phyloP scores from a whole-genome alignment of 2,888 invertebrate genomes.

The Ptychoptera contaminata region DNA sequence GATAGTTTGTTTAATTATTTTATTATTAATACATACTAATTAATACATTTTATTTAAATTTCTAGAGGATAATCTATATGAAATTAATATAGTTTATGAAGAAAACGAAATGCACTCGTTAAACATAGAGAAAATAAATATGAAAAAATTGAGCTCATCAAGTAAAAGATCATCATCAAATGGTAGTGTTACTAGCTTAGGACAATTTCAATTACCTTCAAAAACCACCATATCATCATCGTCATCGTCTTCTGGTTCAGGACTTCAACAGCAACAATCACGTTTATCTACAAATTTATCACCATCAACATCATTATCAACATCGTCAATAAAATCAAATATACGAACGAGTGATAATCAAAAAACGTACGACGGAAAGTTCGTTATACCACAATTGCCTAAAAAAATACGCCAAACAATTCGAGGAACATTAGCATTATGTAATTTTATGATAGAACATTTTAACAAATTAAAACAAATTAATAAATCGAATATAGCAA shows the following conservation, averaged over 20 bases:
- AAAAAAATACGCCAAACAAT: slow-evolving; percentile 11
- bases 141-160: slow-evolving; percentile 7
- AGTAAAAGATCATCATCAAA: slow-evolving; percentile 10
- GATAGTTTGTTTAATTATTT: neutral
- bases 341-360: slow-evolving; percentile 3
- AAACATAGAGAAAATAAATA: slow-evolving; percentile 11
- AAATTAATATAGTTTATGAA: slow-evolving; percentile 12
- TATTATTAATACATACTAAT: no score
- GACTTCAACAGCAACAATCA: slow-evolving; percentile 2
- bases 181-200: slow-evolving; percentile 12
- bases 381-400: slow-evolving; percentile 2
- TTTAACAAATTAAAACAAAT: slow-evolving; percentile 13
- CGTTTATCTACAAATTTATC: slow-evolving; percentile 2
- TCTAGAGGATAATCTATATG: slow-evolving; percentile 11
- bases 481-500: slow-evolving; percentile 11
- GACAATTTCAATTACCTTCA: slow-evolving; percentile 9
- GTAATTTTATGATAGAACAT: slow-evolving; percentile 15
- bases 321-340: slow-evolving; percentile 6
- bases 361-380: slow-evolving; percentile 8
- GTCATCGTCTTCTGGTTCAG: no score
- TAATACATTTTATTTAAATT: no score
- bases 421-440: slow-evolving; percentile 12
- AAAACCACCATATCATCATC: neutral
- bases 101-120: slow-evolving; percentile 13
- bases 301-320: neutral